Evolutionary conservation across 2,113 vertebrate species (phyloP), one percentile per base, ranked within the genome.

Genomic region (Philantomba maxwellii): DNA sequence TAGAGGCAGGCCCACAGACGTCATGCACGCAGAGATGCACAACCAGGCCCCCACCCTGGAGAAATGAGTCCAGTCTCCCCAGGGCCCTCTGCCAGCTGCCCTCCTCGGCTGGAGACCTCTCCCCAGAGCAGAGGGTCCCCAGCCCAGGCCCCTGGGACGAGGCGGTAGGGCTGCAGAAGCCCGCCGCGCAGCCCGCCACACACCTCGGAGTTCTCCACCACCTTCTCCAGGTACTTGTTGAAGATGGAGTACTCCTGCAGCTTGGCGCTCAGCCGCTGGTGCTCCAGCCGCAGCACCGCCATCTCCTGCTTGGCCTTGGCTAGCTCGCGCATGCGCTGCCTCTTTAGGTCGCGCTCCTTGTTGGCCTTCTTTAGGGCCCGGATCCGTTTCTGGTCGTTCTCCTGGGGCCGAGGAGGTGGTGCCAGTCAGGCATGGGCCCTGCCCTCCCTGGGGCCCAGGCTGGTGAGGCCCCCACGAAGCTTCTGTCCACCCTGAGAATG

Each of bases 211-310:
- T 96, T 96, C 96, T 98, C 98, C 47, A 99, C 98, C 93, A 99
- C 99, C 17, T 97, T 97, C 80, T 99, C 98, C 97, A 99, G 82
- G 93, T 99, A 99, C 53, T 98, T 98, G 51, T 93, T 97, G 98
- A 99, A 99, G 93, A 98, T 64, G 7, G 97, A 83, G n/a, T 98
- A 98, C 15, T 97, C 98, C 93, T 98, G 96, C 84, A 99, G 66
- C 87, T 95, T 98, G n/a, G 3, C 4, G 5, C 73, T 89, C 93
- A 99, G 97, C 47, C 78, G 88, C 96, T 98, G 97, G 86, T 98
- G 98, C 91, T 98, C 93, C 4, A 94, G 96, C 43, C 66, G 95
- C 85, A 99, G 97, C 45, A 62, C 43, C 0, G 89, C 91, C 85
- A 98, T 95, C 17, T 99, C 96, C n/a, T 55, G 60, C 93, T 98